Evolutionary conservation across 2,113 vertebrate species (phyloP).

Genomic region (Athene noctua): DNA sequence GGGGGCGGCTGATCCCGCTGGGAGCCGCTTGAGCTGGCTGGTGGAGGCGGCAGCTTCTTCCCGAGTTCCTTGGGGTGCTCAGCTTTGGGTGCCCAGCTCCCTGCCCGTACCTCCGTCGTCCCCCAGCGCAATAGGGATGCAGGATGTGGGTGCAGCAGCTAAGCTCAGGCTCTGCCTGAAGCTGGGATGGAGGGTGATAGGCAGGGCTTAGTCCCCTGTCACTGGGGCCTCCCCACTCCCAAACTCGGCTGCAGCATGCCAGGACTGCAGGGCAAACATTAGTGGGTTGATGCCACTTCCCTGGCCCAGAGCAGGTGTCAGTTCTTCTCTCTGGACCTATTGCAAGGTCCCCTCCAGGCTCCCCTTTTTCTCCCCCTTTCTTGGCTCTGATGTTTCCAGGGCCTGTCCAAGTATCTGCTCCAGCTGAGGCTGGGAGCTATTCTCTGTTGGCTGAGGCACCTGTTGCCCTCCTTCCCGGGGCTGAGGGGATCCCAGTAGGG

Average conservation of each 20-base stretch:
- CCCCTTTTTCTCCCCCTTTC: background rate
- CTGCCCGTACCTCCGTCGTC: background rate
- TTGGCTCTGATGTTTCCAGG: background rate
- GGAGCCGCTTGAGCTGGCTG: background rate
- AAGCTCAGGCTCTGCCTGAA: background rate
- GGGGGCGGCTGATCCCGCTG: background rate
- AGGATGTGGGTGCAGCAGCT: background rate
- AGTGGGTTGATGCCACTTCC: background rate
- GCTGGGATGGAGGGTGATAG: background rate
- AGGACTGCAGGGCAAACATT: background rate
- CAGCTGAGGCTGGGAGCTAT: background rate
- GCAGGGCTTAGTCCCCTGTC: accelerated
- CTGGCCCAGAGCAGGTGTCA: background rate
- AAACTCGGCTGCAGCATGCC: accelerated
- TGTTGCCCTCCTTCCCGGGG: background rate
- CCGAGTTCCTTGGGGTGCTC: background rate
- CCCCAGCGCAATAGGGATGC: accelerated
- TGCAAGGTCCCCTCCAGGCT: background rate
- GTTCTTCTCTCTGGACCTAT: background rate
- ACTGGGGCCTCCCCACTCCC: accelerated
- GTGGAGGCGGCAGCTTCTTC: background rate
- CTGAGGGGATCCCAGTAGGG: background rate
- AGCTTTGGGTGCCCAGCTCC: background rate
- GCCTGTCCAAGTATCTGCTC: background rate
- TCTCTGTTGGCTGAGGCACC: background rate